Conservation (phyloP, 2,888 invertebrate species). For the Yponomeuta plumbellus region DNA sequence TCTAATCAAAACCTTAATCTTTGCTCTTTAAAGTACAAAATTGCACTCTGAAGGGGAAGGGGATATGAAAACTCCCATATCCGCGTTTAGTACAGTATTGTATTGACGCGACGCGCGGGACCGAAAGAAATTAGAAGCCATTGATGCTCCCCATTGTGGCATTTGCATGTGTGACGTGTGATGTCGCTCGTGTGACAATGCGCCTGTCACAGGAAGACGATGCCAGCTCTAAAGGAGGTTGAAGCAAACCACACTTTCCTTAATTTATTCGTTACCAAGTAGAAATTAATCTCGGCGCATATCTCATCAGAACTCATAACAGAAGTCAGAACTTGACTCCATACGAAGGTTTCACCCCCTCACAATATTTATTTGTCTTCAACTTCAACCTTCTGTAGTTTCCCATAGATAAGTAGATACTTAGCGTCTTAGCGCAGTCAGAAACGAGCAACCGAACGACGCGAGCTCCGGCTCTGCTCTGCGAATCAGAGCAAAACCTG, state of each 20-base stretch:
- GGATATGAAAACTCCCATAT: conserved; percentile 4
- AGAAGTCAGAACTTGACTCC: no score
- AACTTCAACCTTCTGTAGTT: no score
- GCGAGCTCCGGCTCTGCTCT: no score
- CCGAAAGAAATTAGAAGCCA: conserved; percentile 71
- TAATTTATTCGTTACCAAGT: neutral
- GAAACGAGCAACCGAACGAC: no score
- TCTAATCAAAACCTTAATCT: conserved; percentile 16
- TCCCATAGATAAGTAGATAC: no score
- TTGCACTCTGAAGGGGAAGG: neutral
- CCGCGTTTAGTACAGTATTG: conserved; percentile 24
- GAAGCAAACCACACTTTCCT: neutral
- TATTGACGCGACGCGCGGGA: conserved; percentile 54
- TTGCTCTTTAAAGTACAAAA: conserved; percentile 15
- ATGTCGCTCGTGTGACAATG: conserved; percentile 36
- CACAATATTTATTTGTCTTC: no score
- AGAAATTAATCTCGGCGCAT: no score
- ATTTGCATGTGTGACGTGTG: conserved; percentile 19
- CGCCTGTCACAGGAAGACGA: conserved; percentile 20
- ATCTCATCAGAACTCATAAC: no score
- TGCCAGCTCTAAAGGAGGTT: neutral
- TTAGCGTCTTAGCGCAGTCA: no score
- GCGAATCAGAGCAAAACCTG: no score
- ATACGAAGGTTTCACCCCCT: no score
- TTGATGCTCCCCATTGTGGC: conserved; percentile 53